A percentile compares a stretch with the other conserved stretches of the same genome.
phyloP scores from a whole-genome alignment of 2,888 invertebrate genomes.

The Acanthoscelides obtectus region DNA sequence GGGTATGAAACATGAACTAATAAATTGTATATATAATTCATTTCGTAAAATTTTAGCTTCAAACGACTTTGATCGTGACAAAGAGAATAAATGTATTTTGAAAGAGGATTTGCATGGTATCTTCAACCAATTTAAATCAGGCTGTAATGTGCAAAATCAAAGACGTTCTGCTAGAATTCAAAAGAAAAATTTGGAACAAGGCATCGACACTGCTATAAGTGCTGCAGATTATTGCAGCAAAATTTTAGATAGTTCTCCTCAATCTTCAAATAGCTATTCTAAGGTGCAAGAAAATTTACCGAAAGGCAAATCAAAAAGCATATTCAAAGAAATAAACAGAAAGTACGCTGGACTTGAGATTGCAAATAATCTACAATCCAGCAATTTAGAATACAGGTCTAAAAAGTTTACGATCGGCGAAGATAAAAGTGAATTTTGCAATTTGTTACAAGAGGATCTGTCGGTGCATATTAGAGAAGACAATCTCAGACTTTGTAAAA shows the following conservation, averaged over 20 bases:
- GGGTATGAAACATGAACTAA: slow-evolving; percentile 10
- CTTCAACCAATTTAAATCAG: slow-evolving; percentile 15
- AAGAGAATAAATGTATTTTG: slow-evolving; percentile 13
- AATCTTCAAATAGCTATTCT: background rate
- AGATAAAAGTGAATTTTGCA: background rate
- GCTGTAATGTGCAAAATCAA: slow-evolving; percentile 7
- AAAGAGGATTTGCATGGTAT: slow-evolving; percentile 24
- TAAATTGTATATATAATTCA: slow-evolving; percentile 1
- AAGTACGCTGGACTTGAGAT: slow-evolving; percentile 13
- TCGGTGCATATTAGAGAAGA: background rate
- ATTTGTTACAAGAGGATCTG: background rate
- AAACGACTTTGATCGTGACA: slow-evolving; percentile 10
- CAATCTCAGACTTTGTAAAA: background rate
- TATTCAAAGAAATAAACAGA: slow-evolving; percentile 26
- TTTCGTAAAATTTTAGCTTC: background rate
- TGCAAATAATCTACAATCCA: background rate
- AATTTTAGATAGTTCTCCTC: background rate
- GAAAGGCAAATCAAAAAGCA: slow-evolving; percentile 22
- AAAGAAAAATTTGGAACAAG: slow-evolving; percentile 12
- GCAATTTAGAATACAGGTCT: background rate
- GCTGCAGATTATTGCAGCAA: background rate
- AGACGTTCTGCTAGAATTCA: slow-evolving; percentile 25
- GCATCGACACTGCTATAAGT: background rate
- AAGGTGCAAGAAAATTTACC: background rate
- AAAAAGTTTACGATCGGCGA: background rate